Conservation (phyloP, 1,140 invertebrate genomes). For the Drosophila kohkoa region DNA sequence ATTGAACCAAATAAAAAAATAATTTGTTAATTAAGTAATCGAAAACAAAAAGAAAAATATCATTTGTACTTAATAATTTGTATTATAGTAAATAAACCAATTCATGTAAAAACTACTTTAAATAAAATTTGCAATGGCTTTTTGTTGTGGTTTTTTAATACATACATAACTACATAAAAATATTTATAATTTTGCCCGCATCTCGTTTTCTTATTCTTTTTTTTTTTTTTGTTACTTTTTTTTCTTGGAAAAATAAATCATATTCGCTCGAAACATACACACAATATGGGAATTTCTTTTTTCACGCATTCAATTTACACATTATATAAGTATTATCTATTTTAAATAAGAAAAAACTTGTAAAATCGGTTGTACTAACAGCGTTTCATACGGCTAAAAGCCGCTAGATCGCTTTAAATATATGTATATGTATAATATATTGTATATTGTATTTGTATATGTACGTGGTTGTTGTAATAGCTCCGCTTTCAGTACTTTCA, state of each 20-base stretch:
- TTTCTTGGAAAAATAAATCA: constrained; percentile 29
- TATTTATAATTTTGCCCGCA: constrained; percentile 41
- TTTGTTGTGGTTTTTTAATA: constrained; percentile 33
- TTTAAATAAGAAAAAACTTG: constrained; percentile 47
- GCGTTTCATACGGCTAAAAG: constrained; percentile 15
- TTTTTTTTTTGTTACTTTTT: constrained; percentile 5
- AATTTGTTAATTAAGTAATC: neutral
- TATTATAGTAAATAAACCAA: constrained; percentile 42
- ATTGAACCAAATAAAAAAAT: constrained; percentile 1
- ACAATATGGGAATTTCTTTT: constrained; percentile 34
- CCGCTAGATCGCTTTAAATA: constrained; percentile 8
- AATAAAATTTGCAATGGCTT: constrained; percentile 54
- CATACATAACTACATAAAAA: constrained; percentile 49
- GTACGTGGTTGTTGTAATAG: constrained; percentile 32
- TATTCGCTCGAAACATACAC: constrained; percentile 22
- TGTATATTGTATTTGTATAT: constrained; percentile 31
- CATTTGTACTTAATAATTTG: constrained; percentile 37
- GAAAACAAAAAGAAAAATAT: constrained; percentile 13
- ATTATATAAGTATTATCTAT: constrained; percentile 42
- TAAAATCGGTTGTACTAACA: constrained; percentile 61
- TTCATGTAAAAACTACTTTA: constrained; percentile 34
- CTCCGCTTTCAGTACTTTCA: constrained; percentile 20
- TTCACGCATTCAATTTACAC: constrained; percentile 32
- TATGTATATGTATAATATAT: constrained; percentile 33
- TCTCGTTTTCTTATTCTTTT: constrained; percentile 2